Percentiles rank a stretch among this genome's conserved stretches.
phyloP scores from a whole-genome alignment of 2,797 vertebrate species.

The Myotis vivesi region DNA sequence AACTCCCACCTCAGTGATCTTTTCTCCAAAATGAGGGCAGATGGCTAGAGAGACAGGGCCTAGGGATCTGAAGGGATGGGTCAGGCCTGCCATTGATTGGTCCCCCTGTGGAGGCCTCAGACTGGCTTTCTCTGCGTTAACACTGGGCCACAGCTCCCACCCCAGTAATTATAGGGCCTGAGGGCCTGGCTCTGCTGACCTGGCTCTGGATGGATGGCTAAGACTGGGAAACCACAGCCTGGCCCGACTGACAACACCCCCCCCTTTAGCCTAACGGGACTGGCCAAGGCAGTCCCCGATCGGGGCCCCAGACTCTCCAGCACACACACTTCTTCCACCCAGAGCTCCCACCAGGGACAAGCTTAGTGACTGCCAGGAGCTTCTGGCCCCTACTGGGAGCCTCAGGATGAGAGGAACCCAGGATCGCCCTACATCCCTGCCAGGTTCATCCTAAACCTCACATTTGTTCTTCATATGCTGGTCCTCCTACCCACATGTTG shows the following conservation, averaged over 20 bases:
- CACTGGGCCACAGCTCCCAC: neutral
- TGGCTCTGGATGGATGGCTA: slow-evolving; percentile 24
- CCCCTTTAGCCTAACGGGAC: neutral
- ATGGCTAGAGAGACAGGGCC: neutral
- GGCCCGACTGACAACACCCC: neutral
- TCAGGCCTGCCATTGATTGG: neutral
- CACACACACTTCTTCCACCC: neutral
- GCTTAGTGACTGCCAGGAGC: neutral
- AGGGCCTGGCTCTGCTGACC: slow-evolving; percentile 60
- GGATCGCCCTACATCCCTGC: neutral
- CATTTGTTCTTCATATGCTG: neutral
- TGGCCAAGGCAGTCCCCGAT: neutral
- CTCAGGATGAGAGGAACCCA: neutral
- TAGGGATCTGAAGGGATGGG: neutral
- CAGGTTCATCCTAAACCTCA: neutral
- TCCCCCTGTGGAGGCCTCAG: neutral
- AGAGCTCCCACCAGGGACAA: neutral
- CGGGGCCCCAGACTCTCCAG: neutral
- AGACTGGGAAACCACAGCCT: slow-evolving; percentile 47
- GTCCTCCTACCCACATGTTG: accelerated
- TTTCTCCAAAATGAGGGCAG: neutral
- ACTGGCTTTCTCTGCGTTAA: neutral
- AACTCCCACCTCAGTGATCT: neutral
- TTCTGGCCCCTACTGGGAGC: neutral
- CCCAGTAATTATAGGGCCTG: slow-evolving; percentile 65